Evolutionary conservation across 2,888 invertebrate genomes (phyloP).

Genomic region (Glyphotaelius pellucidus): DNA sequence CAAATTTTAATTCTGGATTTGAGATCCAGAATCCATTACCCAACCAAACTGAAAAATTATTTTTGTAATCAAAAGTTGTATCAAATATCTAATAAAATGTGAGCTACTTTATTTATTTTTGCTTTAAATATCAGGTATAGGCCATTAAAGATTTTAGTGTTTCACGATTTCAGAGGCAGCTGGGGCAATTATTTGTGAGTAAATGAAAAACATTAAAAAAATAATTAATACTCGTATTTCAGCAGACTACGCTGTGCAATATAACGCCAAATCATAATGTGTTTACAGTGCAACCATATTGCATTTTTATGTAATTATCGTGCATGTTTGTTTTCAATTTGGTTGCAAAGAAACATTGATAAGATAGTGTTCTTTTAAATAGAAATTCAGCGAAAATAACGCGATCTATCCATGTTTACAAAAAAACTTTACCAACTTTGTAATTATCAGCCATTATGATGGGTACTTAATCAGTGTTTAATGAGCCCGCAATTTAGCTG

Average conservation of each 20-base stretch:
- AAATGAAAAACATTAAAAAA: too few species aligned
- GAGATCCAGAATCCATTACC: too few species aligned
- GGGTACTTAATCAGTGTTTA: background rate
- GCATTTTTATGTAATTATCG: background rate
- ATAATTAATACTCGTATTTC: too few species aligned
- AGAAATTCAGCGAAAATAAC: background rate
- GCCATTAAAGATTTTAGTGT: too few species aligned
- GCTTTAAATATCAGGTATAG: too few species aligned
- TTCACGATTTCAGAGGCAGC: too few species aligned
- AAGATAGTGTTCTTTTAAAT: background rate
- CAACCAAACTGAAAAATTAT: too few species aligned
- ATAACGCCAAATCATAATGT: background rate
- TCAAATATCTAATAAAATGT: too few species aligned
- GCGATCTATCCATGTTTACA: background rate
- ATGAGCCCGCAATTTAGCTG: background rate
- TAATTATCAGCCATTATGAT: background rate
- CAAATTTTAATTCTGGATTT: too few species aligned
- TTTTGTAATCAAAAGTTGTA: too few species aligned
- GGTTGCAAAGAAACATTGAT: background rate
- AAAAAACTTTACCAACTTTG: background rate
- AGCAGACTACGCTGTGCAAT: background rate
- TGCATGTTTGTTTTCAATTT: background rate
- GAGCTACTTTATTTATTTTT: too few species aligned
- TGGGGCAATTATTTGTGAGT: too few species aligned
- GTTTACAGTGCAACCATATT: background rate